Evolutionary conservation across 2,888 invertebrate genomes (phyloP).

Genomic region (Trachelus stipa): DNA sequence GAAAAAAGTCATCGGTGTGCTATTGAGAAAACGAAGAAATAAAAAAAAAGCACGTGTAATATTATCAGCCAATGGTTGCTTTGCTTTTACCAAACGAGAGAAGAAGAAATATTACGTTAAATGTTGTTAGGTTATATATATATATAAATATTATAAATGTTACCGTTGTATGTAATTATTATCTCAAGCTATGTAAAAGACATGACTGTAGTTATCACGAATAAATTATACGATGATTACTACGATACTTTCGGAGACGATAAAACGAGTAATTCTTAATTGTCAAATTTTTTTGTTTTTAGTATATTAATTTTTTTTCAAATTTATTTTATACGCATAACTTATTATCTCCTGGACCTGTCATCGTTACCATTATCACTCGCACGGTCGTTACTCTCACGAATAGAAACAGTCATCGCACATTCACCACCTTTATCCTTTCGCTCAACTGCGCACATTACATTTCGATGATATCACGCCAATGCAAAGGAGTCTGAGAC

Average conservation of each 20-base stretch:
- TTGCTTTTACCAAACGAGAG: constrained; percentile 27
- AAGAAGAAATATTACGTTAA: constrained; percentile 49
- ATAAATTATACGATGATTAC: constrained; percentile 26
- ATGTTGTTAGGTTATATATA: constrained; percentile 55
- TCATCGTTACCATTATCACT: not conserved
- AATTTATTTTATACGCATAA: not conserved
- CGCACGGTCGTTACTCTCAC: not conserved
- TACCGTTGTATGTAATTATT: constrained; percentile 56
- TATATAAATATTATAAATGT: constrained; percentile 56
- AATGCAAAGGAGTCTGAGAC: not conserved
- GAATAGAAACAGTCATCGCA: not conserved
- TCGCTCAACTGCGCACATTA: not conserved
- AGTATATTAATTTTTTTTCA: not conserved
- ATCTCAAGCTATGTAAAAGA: constrained; percentile 31
- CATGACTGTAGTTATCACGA: constrained; percentile 38
- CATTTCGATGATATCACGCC: not conserved
- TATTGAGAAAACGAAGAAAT: not conserved
- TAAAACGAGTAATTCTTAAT: not conserved
- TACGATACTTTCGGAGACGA: not conserved
- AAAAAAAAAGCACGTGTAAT: not conserved
- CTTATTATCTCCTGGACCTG: not conserved
- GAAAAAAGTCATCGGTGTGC: constrained; percentile 10
- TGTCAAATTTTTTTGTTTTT: not conserved
- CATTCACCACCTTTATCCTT: not conserved
- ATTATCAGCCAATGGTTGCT: constrained; percentile 17